Conservation (phyloP, 2,888 invertebrate species). For the Tetranychus piercei region DNA sequence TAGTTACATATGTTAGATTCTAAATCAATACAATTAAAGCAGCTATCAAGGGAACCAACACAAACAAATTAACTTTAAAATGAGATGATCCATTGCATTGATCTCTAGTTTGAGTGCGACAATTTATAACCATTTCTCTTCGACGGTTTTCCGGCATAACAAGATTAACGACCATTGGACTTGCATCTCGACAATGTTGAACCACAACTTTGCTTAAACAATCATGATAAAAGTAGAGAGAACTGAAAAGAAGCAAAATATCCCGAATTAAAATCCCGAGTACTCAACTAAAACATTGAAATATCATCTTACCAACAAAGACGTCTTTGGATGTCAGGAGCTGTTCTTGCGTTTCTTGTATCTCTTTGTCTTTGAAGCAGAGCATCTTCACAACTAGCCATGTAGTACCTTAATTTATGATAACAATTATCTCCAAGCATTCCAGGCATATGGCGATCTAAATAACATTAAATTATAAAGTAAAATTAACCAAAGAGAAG, state of each 20-base stretch:
- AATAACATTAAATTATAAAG: background rate
- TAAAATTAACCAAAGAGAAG: background rate
- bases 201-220: conserved; percentile 21
- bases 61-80: background rate
- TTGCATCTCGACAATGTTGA: conserved; percentile 19
- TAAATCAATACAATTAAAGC: background rate
- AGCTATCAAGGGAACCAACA: background rate
- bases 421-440: conserved; percentile 14
- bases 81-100: conserved; percentile 16
- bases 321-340: conserved; percentile 20
- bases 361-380: conserved; percentile 19
- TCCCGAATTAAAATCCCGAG: background rate
- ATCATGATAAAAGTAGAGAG: conserved; percentile 21
- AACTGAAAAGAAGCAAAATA: conserved; percentile 13
- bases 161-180: conserved; percentile 18
- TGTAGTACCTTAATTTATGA: conserved; percentile 12
- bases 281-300: background rate
- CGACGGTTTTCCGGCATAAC: conserved; percentile 19
- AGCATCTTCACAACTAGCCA: conserved; percentile 17
- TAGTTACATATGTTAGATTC: background rate
- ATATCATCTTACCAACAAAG: conserved; percentile 21
- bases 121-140: conserved; percentile 18
- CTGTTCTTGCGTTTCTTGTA: conserved; percentile 18
- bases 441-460: conserved; percentile 8
- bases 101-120: conserved; percentile 18